Evolutionary conservation across 2,888 invertebrate species (phyloP), one percentile per base, ranked within the genome.

Genomic region (Lasiommata megera): DNA sequence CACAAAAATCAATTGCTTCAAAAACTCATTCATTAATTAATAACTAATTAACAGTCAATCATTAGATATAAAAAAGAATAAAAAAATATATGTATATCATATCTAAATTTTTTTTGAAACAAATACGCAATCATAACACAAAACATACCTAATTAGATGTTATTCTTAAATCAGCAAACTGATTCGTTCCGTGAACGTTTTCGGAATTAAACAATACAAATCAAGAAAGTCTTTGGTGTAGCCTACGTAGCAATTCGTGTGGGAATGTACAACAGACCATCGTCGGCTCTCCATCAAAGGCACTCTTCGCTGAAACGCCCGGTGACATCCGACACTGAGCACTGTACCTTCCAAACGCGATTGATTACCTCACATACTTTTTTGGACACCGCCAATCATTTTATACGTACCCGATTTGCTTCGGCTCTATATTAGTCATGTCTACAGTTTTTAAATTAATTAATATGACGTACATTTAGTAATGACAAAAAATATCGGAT

Each of bases 191-290:
- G 65, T 68, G 70, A 70, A 78, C 76, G 67, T 79, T 86, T 88
- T 87, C 76, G 80, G 80, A 77, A 80, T 77, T 61, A 71, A 67
- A 77, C 79, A 77, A 71, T 67, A 66, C 67, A 54, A 65, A 66
- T 66, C 58, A 64, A 63, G 66, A 66, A 62, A 63, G 63, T 62
- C 56, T 66, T 62, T 60, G 61, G 56, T 67, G 62, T 68, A 72
- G 68, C 71, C 67, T 69, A 70, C 67, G 67, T 67, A 74, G 72
- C 72, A 61, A 62, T 63, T 79, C 89, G 89, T 89, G 89, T 84
- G 82, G 76, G 86, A 87, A 89, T 89, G 85, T 77, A 73, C 78
- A 88, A 88, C 88, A 87, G 67, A 72, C 65, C 67, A 60, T 76
- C 75, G 86, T 72, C 88, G 88, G 88, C 80, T 63, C 68, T 65